Base-by-base conservation (phyloP, 2,797 vertebrate genomes). In the Lateolabrax maculatus region DNA sequence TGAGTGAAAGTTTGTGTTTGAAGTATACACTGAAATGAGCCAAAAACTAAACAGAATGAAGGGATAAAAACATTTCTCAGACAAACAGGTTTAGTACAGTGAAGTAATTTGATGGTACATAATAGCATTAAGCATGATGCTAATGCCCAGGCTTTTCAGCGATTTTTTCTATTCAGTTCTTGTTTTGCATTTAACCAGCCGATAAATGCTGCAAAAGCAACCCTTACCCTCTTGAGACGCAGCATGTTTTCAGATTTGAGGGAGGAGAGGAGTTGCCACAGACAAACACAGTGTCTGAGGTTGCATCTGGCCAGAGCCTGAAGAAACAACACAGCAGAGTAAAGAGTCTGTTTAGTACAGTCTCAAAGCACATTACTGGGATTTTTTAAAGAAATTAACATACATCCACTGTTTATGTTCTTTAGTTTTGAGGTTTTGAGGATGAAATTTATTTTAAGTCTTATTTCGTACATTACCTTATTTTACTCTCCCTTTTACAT, bases 221-320 rank as follows among this genome's bases (percentile, higher is more conserved):
- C 10, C 63, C 92, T 66, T 88, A 97, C 97, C 88, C 86, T 95
- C 27, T 80, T 95, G 11, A 97, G 93, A 16, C 77, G 92, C 67
- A 97, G 88, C 89, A 95, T 95, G 77, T 92, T 95, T 85, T 97
- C 96, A 0, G 97, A 98, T 70, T 95, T 98, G 39, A 88, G 90
- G 6, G 96, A 93, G 4, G 93, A 91, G 16, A 98, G 96, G n/a
- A 97, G 81, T 69, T 97, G 96, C 97, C 97, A 98, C 1, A 98
- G 89, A 64, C 95, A 95, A 3, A 96, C 73, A 81, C 61, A 81
- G 89, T 98, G 96, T 73, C 88, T 94, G 9, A 98, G 88, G 18
- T 65, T 84, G 77, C 96, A 97, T 16, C 86, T 89, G 49, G 84
- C 68, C 21, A 98, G 79, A 83, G 93, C 94, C 97, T 98, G 85